Conservation (phyloP, 2,797 vertebrate genomes). For the Trichosurus vulpecula region DNA sequence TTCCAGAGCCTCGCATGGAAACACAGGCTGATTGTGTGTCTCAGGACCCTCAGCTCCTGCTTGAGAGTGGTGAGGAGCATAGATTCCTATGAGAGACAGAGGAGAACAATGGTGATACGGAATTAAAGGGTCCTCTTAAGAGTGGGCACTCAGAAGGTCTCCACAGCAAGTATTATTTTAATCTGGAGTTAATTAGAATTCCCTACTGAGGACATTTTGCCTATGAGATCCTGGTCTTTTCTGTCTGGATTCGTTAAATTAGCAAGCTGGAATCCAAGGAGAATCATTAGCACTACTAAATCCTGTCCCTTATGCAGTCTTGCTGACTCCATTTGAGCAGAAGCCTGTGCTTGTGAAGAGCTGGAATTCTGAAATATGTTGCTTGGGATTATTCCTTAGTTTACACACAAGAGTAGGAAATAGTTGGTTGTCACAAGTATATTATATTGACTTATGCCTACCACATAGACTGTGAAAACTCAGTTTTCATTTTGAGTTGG, state of each 20-base stretch:
- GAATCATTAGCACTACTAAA: not conserved
- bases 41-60: slow-evolving; percentile 73
- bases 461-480: not conserved
- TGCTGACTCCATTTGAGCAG: not conserved
- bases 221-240: not conserved
- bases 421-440: not conserved
- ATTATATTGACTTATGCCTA: slow-evolving; percentile 38
- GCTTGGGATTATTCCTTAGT: not conserved
- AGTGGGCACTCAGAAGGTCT: not conserved
- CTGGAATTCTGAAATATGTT: not conserved
- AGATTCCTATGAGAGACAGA: not conserved
- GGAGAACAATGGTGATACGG: not conserved
- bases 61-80: slow-evolving; percentile 70
- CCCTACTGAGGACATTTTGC: not conserved
- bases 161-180: not conserved
- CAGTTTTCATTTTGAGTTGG: not conserved
- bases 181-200: not conserved
- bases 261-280: not conserved
- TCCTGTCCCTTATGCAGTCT: not conserved
- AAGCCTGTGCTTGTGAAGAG: slow-evolving; percentile 6
- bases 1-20: slow-evolving; percentile 67
- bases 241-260: not conserved
- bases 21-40: slow-evolving; percentile 64
- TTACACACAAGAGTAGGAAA: not conserved
- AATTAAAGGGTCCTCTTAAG: not conserved